phyloP scores from a whole-genome alignment of 2,113 vertebrate genomes.

The Mesoclemmys tuberculata region DNA sequence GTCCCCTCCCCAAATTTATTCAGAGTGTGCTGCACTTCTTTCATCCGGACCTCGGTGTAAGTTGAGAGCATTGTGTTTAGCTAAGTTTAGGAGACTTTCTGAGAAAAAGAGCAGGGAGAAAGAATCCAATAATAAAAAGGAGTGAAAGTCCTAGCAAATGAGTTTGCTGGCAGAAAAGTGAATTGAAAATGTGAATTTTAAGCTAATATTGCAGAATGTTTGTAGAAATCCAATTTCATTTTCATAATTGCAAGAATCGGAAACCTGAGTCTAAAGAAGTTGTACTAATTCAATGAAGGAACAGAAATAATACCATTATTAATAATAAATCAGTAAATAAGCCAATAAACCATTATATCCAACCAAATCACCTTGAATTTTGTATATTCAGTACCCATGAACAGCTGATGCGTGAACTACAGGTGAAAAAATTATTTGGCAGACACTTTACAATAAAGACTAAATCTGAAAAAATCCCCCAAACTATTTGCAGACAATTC shows the following conservation, averaged over 20 bases:
- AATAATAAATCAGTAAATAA: too few relatives aligned
- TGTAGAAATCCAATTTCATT: not conserved
- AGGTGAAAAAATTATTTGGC: not conserved
- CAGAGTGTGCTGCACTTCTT: too few relatives aligned
- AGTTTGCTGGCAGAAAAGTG: too few relatives aligned
- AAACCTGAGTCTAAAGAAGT: not conserved
- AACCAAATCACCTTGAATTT: not conserved
- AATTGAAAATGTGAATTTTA: too few relatives aligned
- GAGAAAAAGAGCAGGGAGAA: too few relatives aligned
- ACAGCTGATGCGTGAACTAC: not conserved
- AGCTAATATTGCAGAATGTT: too few relatives aligned
- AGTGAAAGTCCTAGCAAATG: too few relatives aligned
- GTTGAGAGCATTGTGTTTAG: too few relatives aligned
- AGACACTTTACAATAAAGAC: not conserved
- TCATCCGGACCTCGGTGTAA: too few relatives aligned
- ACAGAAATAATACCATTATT: not conserved
- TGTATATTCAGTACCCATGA: not conserved
- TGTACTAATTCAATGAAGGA: not conserved
- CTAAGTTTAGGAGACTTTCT: too few relatives aligned
- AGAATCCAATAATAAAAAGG: too few relatives aligned
- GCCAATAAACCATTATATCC: not conserved
- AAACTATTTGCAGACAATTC: not conserved
- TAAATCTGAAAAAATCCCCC: not conserved
- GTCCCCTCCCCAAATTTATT: too few relatives aligned
- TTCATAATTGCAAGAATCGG: not conserved